Conservation (phyloP, 2,113 vertebrate genomes). For the Mormoops blainvillei region DNA sequence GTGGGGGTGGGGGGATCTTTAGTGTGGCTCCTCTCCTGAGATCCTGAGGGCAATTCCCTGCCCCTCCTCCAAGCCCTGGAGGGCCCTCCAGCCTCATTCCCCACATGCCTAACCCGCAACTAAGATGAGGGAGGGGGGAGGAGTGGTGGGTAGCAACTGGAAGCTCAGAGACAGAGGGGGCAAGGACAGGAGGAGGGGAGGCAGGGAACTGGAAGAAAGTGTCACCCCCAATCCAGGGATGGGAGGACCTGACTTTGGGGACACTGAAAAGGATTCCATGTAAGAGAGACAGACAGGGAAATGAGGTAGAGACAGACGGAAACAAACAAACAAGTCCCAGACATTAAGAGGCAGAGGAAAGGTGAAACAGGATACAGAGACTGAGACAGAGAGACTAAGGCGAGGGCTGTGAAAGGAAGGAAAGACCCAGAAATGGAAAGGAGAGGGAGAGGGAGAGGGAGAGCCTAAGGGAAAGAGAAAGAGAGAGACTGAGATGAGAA, state of each 20-base stretch:
- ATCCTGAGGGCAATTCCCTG: background rate
- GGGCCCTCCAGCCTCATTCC: constrained; percentile 24
- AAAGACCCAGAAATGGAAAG: background rate
- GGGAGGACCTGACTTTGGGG: background rate
- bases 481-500: background rate
- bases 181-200: background rate
- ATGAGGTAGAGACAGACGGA: constrained; percentile 29
- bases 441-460: background rate
- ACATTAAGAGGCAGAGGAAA: background rate
- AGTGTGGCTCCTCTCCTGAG: background rate
- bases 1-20: background rate
- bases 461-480: too few species aligned
- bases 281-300: background rate
- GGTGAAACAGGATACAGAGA: background rate
- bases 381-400: background rate
- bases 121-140: background rate
- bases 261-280: background rate
- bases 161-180: background rate
- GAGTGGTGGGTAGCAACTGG: constrained; percentile 52
- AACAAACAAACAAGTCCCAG: constrained; percentile 43
- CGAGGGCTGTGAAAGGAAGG: background rate
- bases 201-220: background rate
- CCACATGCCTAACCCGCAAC: background rate
- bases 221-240: too few species aligned
- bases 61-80: background rate